Evolutionary conservation across 92 coral and sea anemone genomes (phyloP).

Genomic region (Epizoanthus scotinus): DNA sequence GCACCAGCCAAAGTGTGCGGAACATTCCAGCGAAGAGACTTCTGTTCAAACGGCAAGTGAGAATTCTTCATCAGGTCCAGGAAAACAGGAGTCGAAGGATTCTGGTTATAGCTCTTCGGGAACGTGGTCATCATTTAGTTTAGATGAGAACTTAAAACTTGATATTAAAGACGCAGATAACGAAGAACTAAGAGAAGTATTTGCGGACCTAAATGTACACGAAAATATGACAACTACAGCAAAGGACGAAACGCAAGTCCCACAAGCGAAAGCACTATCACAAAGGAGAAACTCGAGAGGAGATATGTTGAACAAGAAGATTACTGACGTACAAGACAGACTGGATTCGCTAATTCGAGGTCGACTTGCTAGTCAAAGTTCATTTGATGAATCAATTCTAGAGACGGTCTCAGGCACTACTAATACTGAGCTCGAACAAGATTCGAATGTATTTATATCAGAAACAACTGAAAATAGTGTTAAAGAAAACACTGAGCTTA

Average conservation of each 20-base stretch:
- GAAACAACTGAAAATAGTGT: not conserved
- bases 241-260: not conserved
- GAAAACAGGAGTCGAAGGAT: constrained; percentile 57
- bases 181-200: constrained; percentile 17
- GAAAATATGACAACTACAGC: not conserved
- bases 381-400: not conserved
- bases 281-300: constrained; percentile 8
- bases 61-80: not conserved
- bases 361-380: not conserved
- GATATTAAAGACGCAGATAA: constrained; percentile 44
- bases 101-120: constrained; percentile 82
- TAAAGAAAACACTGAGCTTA: not conserved
- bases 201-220: constrained; percentile 15
- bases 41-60: constrained; percentile 31
- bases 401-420: not conserved
- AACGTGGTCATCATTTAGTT: constrained; percentile 68
- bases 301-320: not conserved
- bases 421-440: not conserved
- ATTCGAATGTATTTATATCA: not conserved
- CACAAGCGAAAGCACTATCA: not conserved
- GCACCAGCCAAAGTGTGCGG: constrained; percentile 42
- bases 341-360: constrained; percentile 31
- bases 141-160: constrained; percentile 60
- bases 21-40: constrained; percentile 31
- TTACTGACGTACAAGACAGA: constrained; percentile 31